Evolutionary conservation across 2,888 invertebrate genomes (phyloP), one percentile per base, ranked within the genome.

Genomic region (Uropetala carovei): DNA sequence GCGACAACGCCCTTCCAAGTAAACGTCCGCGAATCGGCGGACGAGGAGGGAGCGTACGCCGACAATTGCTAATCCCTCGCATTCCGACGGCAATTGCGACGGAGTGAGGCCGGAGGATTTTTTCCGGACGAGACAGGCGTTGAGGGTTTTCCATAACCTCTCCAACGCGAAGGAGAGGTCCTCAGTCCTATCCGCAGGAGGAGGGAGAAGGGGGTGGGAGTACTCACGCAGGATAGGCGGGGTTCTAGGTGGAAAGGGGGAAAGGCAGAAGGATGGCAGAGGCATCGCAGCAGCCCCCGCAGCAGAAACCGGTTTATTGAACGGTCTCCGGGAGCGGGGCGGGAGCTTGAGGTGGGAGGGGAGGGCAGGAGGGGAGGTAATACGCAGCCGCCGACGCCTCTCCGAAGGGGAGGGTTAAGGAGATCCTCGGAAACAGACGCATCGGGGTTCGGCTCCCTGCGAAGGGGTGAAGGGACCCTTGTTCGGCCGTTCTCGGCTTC

Each of bases 271-370:
- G 30, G 22, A 16, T 59, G 59, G 18, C 30, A 43, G 64, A 43
- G 68, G 89, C 60, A 22, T 27, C 86, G 59, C 86, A 43, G 89
- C 60, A 22, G 59, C 86, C 86, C 86, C 60, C 86, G 60, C 86
- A 68, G 60, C 89, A 89, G 89, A 89, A 89, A 89, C 89, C 89
- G 89, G 89, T 89, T 89, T 89, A 89, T 89, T 89, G 89, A 89
- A 64, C 89, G 89, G 89, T 89, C 89, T 89, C 64, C 64, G 30
- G 18, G 89, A 43, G 89, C 64, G 89, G 89, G 68, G 60, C 18
- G 9, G 57, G 43, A n/a, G 14, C 10, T 13, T 43, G 14, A 27
- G 30, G 82, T 16, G 30, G 82, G 8, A 18, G 30, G 82, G 30
- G 30, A 27, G 30, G 82, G 14, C 10, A n/a, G 83, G 83, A 59